A percentile compares a stretch with the other conserved stretches of the same genome.
These are phyloP conservation scores for Lophochroa leadbeateri DNA, from an alignment of 2,113 vertebrate species.

Conservation along the genomic window DNA sequence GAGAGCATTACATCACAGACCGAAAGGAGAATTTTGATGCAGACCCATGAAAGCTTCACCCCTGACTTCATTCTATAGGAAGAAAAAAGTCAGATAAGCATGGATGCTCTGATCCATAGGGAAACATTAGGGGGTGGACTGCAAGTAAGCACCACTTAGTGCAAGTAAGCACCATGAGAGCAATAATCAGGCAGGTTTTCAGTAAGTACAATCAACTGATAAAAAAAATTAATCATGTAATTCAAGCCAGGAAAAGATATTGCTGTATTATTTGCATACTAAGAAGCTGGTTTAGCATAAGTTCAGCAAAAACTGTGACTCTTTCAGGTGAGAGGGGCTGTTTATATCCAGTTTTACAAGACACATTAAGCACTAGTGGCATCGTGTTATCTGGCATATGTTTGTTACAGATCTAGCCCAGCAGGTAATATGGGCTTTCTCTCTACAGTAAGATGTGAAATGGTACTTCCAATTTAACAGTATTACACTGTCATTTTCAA, in stretches of 20 bases:
- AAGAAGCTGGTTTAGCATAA: neutral
- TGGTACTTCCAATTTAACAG: neutral
- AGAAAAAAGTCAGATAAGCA: neutral
- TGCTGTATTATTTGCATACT: neutral
- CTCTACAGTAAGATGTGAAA: neutral
- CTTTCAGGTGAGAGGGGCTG: neutral
- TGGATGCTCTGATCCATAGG: neutral
- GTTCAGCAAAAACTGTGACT: neutral
- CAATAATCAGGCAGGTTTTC: neutral
- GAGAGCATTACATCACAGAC: neutral
- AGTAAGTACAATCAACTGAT: neutral
- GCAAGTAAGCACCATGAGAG: neutral
- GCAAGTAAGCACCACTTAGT: neutral
- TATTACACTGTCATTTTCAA: neutral
- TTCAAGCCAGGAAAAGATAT: neutral
- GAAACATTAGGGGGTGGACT: neutral
- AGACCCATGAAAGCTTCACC: neutral
- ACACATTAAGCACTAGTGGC: neutral
- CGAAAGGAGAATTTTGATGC: neutral
- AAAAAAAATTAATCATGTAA: neutral
- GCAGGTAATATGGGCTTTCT: neutral
- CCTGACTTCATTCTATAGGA: neutral
- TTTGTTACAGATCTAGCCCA: neutral
- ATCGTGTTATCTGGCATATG: neutral
- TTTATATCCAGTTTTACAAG: neutral